A percentile compares a stretch with the other conserved stretches of the same genome.
Evolutionary conservation across 2,797 vertebrate genomes (phyloP).

Genomic region (Sus cebifrons): DNA sequence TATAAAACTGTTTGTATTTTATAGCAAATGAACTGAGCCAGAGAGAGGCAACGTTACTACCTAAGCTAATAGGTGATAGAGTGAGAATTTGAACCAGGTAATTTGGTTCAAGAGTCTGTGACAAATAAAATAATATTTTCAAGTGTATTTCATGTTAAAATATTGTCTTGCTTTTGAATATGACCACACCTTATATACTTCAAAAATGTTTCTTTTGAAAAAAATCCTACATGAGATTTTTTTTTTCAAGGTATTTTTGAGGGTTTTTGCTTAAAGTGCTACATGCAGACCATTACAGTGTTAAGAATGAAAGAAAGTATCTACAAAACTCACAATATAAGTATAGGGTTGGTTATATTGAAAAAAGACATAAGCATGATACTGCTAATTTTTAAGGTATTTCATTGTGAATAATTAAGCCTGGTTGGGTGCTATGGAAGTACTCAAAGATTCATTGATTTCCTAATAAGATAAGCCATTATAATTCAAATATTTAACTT

Average conservation of each 20-base stretch:
- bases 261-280: background rate
- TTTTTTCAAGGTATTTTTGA: background rate
- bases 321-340: background rate
- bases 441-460: background rate
- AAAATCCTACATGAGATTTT: background rate
- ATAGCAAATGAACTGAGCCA: background rate
- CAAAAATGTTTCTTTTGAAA: background rate
- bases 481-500: background rate
- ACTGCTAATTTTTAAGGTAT: background rate
- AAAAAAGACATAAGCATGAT: background rate
- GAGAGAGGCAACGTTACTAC: background rate
- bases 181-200: background rate
- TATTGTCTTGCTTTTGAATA: background rate
- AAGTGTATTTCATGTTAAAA: constrained; percentile 6
- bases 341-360: background rate
- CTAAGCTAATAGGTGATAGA: background rate
- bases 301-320: constrained; percentile 9
- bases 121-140: background rate
- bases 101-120: background rate
- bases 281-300: background rate
- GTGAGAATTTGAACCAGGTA: background rate
- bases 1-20: background rate
- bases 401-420: background rate
- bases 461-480: background rate
- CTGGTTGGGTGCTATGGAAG: background rate